A percentile compares a stretch with the other conserved stretches of the same genome.
These are phyloP conservation scores for Endomychus coccineus DNA, from an alignment of 2,888 invertebrate species.

Conservation along the genomic window DNA sequence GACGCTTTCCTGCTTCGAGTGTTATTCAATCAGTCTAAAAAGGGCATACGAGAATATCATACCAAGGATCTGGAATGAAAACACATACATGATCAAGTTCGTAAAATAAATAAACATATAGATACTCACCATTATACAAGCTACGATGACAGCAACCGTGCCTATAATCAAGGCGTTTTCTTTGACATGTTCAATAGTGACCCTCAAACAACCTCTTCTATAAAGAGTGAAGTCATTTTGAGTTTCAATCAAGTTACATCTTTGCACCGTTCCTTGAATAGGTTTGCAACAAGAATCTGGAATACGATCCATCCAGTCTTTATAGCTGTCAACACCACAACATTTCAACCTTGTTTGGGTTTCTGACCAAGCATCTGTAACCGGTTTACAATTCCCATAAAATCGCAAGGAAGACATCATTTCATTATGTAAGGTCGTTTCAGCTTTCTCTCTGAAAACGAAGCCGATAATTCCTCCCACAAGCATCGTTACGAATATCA, in stretches of 20 bases:
- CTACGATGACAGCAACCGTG: slow-evolving; percentile 72
- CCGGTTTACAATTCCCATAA: slow-evolving; percentile 62
- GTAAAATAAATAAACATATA: not conserved
- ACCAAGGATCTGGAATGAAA: slow-evolving; percentile 67
- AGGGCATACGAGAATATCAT: slow-evolving; percentile 78
- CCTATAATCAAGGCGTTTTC: slow-evolving; percentile 76
- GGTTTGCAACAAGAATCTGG: slow-evolving; percentile 74
- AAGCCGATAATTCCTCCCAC: slow-evolving; percentile 87
- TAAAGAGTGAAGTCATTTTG: slow-evolving; percentile 58
- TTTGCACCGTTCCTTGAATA: slow-evolving; percentile 49
- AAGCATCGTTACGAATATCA: slow-evolving; percentile 84
- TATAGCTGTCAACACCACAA: slow-evolving; percentile 71
- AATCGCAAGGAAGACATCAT: slow-evolving; percentile 69
- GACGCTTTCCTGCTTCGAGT: too few species aligned
- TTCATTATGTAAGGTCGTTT: slow-evolving; percentile 66
- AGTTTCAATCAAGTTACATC: slow-evolving; percentile 46
- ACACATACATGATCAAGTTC: slow-evolving; percentile 17
- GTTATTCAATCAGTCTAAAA: slow-evolving; percentile 67
- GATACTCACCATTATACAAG: slow-evolving; percentile 69
- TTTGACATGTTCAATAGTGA: slow-evolving; percentile 62
- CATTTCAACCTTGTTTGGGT: slow-evolving; percentile 79
- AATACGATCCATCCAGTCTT: slow-evolving; percentile 66
- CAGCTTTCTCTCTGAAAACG: slow-evolving; percentile 80
- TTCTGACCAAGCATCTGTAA: slow-evolving; percentile 80
- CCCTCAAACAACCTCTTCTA: slow-evolving; percentile 67